Evolutionary conservation across 1,140 invertebrate species (phyloP), one percentile per base, ranked within the genome.

Genomic region (Scaptodrosophila lebanonensis): DNA sequence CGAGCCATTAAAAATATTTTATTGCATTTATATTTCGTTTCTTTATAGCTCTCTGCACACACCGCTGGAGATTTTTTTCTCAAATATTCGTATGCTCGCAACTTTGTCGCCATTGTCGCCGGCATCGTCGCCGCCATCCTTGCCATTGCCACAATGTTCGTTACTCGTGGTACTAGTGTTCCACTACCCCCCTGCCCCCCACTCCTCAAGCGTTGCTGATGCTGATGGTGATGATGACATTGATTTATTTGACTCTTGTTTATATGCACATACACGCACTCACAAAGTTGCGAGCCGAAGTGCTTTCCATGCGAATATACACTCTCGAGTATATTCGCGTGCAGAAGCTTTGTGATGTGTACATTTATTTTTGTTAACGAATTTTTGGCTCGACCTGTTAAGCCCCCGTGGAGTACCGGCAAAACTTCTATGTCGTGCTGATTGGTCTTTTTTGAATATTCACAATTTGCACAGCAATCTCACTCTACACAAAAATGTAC

Each of bases 1-100:
- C 68, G 68, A 72, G 68, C 68, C 68, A 72, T 72, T 72, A 72
- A 72, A 72, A 72, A 72, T 72, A 72, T 72, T 72, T 72, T 72
- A 72, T 72, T 72, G 68, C 68, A 72, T 72, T 72, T 72, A 72
- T 72, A 72, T 72, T 72, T 72, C 57, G 56, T 61, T 72, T 62
- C 68, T 72, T 72, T 72, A 72, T 72, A 57, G 62, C 54, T 49
- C 22, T 25, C 22, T 4, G 22, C 22, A 25, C 57, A 52, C 62
- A 22, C 68, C 61, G 68, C 63, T 66, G 68, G 68, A 72, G 68
- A 72, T 72, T 66, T 63, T 70, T 48, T 50, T 53, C n/a, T n/a
- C n/a, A n/a, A n/a, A n/a, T n/a, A n/a, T n/a, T 48, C 66, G 66
- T 53, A 43, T 53, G 50, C 52, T 58, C 38, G 47, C 15, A 60